Conservation (phyloP, 92 coral and sea anemone species). For the Heteractis magnifica region DNA sequence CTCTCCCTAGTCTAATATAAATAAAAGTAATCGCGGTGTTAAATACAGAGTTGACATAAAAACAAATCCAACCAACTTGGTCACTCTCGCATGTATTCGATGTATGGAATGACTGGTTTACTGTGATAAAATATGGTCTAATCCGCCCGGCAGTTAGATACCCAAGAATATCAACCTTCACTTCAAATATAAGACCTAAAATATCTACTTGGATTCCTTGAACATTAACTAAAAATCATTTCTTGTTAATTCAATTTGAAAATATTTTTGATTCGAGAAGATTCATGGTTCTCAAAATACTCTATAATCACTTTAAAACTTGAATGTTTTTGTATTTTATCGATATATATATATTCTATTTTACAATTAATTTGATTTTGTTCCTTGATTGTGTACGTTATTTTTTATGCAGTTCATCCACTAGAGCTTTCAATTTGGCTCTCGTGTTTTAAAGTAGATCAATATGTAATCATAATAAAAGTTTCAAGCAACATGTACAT, state of each 20-base stretch:
- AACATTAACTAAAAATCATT: conserved; percentile 64
- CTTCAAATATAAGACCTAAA: conserved; percentile 2
- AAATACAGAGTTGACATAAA: conserved; percentile 75
- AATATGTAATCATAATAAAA: conserved; percentile 35
- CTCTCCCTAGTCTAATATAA: conserved; percentile 84
- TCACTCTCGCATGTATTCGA: conserved; percentile 16
- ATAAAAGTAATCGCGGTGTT: conserved; percentile 79
- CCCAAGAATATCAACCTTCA: conserved; percentile 20
- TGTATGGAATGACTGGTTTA: conserved; percentile 21
- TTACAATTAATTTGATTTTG: conserved; percentile 48
- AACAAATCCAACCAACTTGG: conserved; percentile 33
- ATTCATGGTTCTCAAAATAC: conserved; percentile 78
- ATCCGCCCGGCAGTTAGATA: conserved; percentile 41
- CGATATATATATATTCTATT: conserved; percentile 29
- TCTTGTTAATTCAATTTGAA: conserved; percentile 76
- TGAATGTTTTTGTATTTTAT: conserved; percentile 10
- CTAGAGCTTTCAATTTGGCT: conserved; percentile 24
- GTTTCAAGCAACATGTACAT: conserved; percentile 40
- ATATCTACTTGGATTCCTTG: conserved; percentile 23
- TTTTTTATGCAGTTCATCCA: conserved; percentile 15
- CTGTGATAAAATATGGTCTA: conserved; percentile 11
- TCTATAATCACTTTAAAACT: conserved; percentile 61
- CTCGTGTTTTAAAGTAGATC: conserved; percentile 18
- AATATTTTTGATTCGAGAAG: conserved; percentile 86
- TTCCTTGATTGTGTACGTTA: conserved; percentile 22